Conservation (phyloP, 1,140 invertebrate species). For the Papilio xuthus region DNA sequence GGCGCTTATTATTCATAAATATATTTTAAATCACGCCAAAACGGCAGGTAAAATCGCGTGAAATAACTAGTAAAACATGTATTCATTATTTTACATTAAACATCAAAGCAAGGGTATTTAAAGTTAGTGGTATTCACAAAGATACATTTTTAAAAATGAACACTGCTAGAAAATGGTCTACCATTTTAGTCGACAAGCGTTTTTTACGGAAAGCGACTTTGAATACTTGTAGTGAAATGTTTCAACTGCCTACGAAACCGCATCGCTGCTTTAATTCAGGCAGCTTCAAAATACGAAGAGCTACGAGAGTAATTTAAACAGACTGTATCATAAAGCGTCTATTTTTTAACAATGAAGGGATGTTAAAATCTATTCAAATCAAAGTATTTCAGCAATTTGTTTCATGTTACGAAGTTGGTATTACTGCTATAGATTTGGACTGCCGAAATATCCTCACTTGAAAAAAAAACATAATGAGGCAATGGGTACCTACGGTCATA, state of each 20-base stretch:
- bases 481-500: too few species aligned
- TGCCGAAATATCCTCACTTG: too few species aligned
- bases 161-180: slow-evolving; percentile 31
- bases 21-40: too few species aligned
- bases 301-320: slow-evolving; percentile 32
- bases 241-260: slow-evolving; percentile 37
- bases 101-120: neutral
- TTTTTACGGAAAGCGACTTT: slow-evolving; percentile 39
- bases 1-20: too few species aligned
- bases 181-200: slow-evolving; percentile 32
- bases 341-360: slow-evolving; percentile 22
- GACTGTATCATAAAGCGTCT: slow-evolving; percentile 27
- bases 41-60: too few species aligned
- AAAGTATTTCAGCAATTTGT: neutral
- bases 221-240: slow-evolving; percentile 35
- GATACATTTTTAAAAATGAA: slow-evolving; percentile 35
- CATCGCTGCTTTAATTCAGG: slow-evolving; percentile 37
- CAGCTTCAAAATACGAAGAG: slow-evolving; percentile 34
- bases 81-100: neutral
- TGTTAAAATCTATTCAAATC: slow-evolving; percentile 18
- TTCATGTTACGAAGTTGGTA: neutral
- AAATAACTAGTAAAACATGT: neutral
- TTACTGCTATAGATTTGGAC: too few species aligned
- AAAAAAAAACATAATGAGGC: too few species aligned
- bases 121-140: neutral